Percentiles rank a stretch among this genome's conserved stretches.
phyloP scores from a whole-genome alignment of 1,140 invertebrate species.

The Ephestia elutella region DNA sequence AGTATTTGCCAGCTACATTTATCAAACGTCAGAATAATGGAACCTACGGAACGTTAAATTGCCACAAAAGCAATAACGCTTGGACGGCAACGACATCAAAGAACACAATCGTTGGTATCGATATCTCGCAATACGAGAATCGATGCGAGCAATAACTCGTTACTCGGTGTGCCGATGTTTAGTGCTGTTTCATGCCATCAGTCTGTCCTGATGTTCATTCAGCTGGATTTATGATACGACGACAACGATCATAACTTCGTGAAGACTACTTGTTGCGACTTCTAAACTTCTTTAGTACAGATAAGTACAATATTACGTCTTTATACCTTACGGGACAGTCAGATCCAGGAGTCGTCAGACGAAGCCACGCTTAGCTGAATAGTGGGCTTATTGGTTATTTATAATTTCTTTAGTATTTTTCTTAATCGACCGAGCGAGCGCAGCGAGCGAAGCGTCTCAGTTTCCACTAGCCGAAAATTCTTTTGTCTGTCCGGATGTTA shows the following conservation, averaged over 20 bases:
- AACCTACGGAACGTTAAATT: not conserved
- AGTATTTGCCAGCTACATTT: too few relatives aligned
- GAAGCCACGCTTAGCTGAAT: too few relatives aligned
- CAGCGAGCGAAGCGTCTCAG: too few relatives aligned
- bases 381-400: too few relatives aligned
- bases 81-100: not conserved
- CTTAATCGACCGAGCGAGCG: too few relatives aligned
- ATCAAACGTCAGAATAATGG: not conserved
- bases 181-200: not conserved
- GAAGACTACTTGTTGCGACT: not conserved
- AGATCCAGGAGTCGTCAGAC: too few relatives aligned
- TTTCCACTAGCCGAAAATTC: too few relatives aligned
- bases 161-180: not conserved
- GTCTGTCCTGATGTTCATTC: not conserved
- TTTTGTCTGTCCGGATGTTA: too few relatives aligned
- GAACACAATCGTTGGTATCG: not conserved
- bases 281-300: too few relatives aligned
- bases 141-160: not conserved
- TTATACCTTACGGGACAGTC: too few relatives aligned
- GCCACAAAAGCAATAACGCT: not conserved
- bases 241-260: not conserved
- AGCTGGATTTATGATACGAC: not conserved
- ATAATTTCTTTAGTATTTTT: too few relatives aligned
- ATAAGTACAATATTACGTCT: too few relatives aligned
- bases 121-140: not conserved